Base-by-base conservation (phyloP, 2,888 invertebrate genomes). In the Drosophila trichaetosa region DNA sequence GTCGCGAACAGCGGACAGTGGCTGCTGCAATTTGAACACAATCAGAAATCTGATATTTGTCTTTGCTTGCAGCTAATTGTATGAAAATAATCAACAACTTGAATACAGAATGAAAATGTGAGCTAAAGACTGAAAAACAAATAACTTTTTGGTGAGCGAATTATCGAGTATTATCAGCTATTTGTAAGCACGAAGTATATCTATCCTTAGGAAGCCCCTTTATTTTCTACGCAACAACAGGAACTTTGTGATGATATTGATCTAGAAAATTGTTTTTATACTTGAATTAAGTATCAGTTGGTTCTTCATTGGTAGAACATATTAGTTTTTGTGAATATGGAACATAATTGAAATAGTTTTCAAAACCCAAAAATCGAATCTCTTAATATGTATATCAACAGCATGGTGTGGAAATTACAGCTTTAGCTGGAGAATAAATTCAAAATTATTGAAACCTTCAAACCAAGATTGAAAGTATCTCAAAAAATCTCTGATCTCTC, bases 21-120 rank as follows among this genome's bases (percentile, higher is more conserved):
- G 57, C 65, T 68, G 69, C 63, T 73, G 58, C 56, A 76, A 68
- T 68, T 65, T 57, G 40, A 65, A 64, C 76, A 71, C 60, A 42
- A 31, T 29, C 46, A n/a, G n/a, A 31, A 31, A 34, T 11, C 54
- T 38, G 58, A 33, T 51, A 18, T 33, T n/a, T 51, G 48, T 31
- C 57, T 36, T 36, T 48, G 52, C 40, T 40, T 59, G 33, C 56
- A 46, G 48, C 31, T 54, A 64, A 73, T 57, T 61, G 31, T 51
- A 48, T 51, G 38, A 27, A 57, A 68, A 33, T 21, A 42, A 33
- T 49, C 34, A 53, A 57, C n/a, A 48, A 48, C n/a, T 42, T 42
- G 24, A 31, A 29, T 18, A 27, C 24, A 33, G 36, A 46, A 36
- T 59, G 40, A 10, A 21, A 40, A n/a, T 18, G 33, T 7, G 51